Base-by-base conservation (phyloP, 2,113 vertebrate species). In the Rhodinocichla rosea region DNA sequence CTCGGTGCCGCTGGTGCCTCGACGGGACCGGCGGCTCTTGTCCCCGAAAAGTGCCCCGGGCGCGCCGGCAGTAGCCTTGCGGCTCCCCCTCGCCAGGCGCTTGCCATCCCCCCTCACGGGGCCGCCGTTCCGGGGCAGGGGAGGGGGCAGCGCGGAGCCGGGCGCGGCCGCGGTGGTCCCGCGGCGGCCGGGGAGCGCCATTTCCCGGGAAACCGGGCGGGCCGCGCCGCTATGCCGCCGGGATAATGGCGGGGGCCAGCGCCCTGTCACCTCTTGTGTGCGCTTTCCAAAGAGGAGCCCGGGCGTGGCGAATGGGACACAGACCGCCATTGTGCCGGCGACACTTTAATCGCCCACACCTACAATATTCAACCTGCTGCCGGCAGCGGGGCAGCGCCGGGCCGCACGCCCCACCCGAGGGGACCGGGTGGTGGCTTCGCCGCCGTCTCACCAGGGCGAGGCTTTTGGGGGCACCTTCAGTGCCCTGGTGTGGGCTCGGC, bases 341-440 rank as follows among this genome's bases (percentile, higher is more conserved):
- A 99, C 99, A 99, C 98, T 99, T 99, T 99, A 99, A 99, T 99
- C 99, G 99, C 98, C 98, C 98, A 98, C 98, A 98, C 98, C 98
- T 99, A 99, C 99, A 99, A 99, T 99, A 98, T 99, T 97, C 99
- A 99, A 99, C 99, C 99, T 99, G 99, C 99, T 99, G 99, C 99
- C 98, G 98, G 99, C 99, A 98, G 98, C 98, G 98, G 99, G 99
- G 98, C 98, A 97, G 98, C 97, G 98, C 97, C 96, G 97, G 98
- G 98, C 97, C 98, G 98, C 98, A 98, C 98, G 95, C 93, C 96
- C 96, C 98, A 94, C 96, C 97, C 97, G 95, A 95, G 94, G 67
- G 84, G 63, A n/a, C 13, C 55, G 64, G 55, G 22, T 28, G 60
- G 37, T 62, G 83, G 79, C 60, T 83, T 57, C 22, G 17, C 52